phyloP scores from a whole-genome alignment of 2,113 vertebrate species.

The Anhinga anhinga region DNA sequence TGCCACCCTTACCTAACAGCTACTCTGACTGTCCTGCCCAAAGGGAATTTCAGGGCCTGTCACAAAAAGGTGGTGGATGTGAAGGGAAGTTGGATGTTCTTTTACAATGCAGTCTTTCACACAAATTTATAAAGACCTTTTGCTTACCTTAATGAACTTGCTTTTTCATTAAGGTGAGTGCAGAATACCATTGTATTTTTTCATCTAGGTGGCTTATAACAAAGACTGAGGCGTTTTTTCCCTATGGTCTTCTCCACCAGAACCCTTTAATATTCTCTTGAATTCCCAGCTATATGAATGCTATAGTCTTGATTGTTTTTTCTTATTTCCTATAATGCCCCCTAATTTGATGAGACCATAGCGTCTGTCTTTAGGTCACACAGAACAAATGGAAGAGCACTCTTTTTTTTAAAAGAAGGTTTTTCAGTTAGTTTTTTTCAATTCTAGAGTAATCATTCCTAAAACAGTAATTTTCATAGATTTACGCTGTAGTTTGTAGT shows the following conservation, averaged over 20 bases:
- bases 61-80: neutral
- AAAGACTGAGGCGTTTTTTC: neutral
- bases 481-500: neutral
- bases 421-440: neutral
- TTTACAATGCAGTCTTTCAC: neutral
- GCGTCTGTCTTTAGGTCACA: slow-evolving; percentile 39
- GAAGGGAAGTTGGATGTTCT: neutral
- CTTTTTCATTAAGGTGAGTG: neutral
- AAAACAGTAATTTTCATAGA: neutral
- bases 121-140: neutral
- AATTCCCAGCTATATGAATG: neutral
- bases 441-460: neutral
- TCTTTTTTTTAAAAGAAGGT: neutral
- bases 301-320: neutral
- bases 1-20: neutral
- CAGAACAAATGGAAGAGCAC: slow-evolving; percentile 24
- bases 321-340: neutral
- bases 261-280: neutral
- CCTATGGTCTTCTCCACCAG: neutral
- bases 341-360: neutral
- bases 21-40: neutral
- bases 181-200: neutral
- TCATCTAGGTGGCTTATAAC: neutral
- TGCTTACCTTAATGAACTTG: neutral
- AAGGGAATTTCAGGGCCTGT: neutral